Base-by-base conservation (phyloP, 2,113 vertebrate species). In the Sporophila hypoxantha region DNA sequence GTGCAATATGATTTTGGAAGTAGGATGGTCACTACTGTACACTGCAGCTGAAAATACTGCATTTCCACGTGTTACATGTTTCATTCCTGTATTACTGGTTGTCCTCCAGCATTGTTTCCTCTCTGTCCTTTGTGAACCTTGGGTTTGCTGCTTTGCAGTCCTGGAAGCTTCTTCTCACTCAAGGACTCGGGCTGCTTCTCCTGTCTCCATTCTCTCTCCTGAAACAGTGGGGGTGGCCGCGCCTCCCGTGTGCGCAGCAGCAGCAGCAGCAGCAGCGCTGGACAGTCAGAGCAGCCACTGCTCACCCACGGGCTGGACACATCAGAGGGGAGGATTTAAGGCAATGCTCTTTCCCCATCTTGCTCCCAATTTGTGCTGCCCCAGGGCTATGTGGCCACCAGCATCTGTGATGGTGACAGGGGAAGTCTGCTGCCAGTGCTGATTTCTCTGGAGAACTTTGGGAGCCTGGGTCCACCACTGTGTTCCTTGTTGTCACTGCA, bases 91-190 rank as follows among this genome's bases (percentile, higher is more conserved):
- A 9, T 50, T 42, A n/a, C 21, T 42, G 6, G 3, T 21, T 36
- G 36, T 65, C 36, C 21, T 46, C 13, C 13, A 11, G 27, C 42
- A 12, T 44, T 8, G 17, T 42, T 34, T 64, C 47, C 34, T 67
- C 36, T 36, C 10, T 14, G 20, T 32, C 4, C 9, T 17, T n/a
- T 0, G 0, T 2, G 6, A 60, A 19, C 60, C n/a, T 32, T 0
- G 0, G 56, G 10, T 34, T 74, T 61, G 50, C 52, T 18, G 41
- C 50, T 68, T 29, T 25, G 19, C 53, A 6, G 17, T 14, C 27
- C 49, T 53, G 79, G 59, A 17, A 60, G 44, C 17, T 47, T 4
- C 29, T 66, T 13, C n/a, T 44, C 0, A 0, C 52, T 53, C 14
- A 2, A 4, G 23, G 14, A 2, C 67, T 68, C 0, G 0, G 27